Base-by-base conservation (phyloP, 53 echinoderm and acorn worm species). In the Holothuria leucospilota region DNA sequence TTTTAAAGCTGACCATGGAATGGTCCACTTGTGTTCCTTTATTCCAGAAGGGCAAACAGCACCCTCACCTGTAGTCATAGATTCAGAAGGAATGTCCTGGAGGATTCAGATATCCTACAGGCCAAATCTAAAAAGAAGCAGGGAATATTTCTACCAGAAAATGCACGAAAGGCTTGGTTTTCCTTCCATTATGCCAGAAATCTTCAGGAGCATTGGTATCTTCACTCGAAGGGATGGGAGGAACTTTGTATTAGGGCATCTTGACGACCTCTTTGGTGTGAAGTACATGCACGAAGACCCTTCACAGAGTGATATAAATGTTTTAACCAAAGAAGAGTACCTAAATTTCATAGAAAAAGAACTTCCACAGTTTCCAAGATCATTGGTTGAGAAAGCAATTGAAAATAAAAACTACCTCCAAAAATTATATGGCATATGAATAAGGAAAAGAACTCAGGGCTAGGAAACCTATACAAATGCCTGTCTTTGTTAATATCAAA, bases 1-100 rank as follows among this genome's bases (percentile, higher is more conserved):
- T 20, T 74, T 74, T 51, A 74, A 74, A 38, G 40, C 23, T 25
- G 74, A 74, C 21, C 74, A 74, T 26, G 51, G 74, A 21, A 74
- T 74, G 13, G 41, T 74, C 11, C 74, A 51, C 23, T 49, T 38
- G 30, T 74, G 74, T 24, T 51, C 74, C 20, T 51, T 51, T 4
- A 51, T 74, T 51, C 49, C 46, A 10, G 46, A 74, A 38, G 20
- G 40, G 2, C 20, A 74, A 49, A 74, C 24, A 24, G 56, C 4
- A 16, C 49, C 74, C 51, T 74, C 74, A 7, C n/a, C 49, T 13
- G 25, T 51, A n/a, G 14, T 74, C 52, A 51, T 74, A 13, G 51
- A 74, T n/a, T 24, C 46, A 2, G 9, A 49, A 51, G 52, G 52
- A 49, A 14, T 25, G 25, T 21, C 25, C 26, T 74, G 74, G 74